Evolutionary conservation across 2,888 invertebrate species (phyloP), one percentile per base, ranked within the genome.

Genomic region (Malacosoma neustria): DNA sequence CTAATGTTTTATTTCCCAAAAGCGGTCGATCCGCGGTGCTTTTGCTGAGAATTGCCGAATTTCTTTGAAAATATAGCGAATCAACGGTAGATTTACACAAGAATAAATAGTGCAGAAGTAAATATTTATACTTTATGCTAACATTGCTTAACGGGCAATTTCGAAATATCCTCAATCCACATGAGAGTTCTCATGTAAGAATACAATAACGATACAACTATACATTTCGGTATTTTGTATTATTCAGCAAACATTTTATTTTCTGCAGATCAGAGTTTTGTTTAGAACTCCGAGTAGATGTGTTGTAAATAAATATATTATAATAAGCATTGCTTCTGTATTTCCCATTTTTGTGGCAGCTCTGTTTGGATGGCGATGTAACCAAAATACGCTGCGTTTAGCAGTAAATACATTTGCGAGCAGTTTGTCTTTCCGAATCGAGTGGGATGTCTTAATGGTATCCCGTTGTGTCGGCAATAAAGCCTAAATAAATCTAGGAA

Each of bases 1-100:
- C 64, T 65, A 70, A 74, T 71, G 64, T 70, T 66, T 72, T 75
- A 75, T 75, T 74, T 71, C 72, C 72, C 71, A 55, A 41, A 70
- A 64, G 73, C 59, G 56, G 57, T 51, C 44, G 51, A 49, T 39
- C 35, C 53, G 52, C 47, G 48, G 48, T 45, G 46, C 52, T 49
- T 48, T 46, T 47, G 50, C 50, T 48, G 57, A 70, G 65, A 72
- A 69, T 67, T 62, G 55, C 49, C 63, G 66, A 46, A 61, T 66
- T 58, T 67, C 64, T 65, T 57, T 47, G 53, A 56, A 60, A 56
- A 60, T 57, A 62, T 56, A 60, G 53, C 49, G 54, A 59, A 62
- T 66, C 38, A 33, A 37, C 37, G 36, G 34, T 41, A 41, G 38
- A 40, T 46, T 46, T 43, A 40, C 34, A 38, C 36, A 35, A 35